These are phyloP conservation scores for Ephestia elutella DNA, from an alignment of 1,140 invertebrate species.

Conservation along the genomic window DNA sequence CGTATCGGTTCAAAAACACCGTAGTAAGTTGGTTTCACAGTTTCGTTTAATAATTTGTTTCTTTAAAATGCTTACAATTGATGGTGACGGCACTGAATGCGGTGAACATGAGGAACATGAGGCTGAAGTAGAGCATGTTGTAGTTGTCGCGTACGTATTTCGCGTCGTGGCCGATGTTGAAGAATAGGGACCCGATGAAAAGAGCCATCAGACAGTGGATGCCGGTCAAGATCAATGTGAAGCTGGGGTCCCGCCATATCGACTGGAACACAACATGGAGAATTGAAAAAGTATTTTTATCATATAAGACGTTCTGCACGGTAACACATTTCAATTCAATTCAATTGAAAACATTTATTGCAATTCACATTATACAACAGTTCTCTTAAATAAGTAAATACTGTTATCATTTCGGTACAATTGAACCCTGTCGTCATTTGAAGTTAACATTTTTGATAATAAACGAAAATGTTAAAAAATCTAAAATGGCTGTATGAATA, in stretches of 20 bases:
- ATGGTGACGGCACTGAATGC: conserved; percentile 91
- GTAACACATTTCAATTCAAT: too few relatives aligned
- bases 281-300: conserved; percentile 2
- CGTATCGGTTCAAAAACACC: too few relatives aligned
- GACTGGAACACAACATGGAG: conserved; percentile 44
- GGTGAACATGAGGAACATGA: conserved; percentile 91
- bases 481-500: too few relatives aligned
- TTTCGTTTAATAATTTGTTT: not conserved
- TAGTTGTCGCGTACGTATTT: conserved; percentile 83
- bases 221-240: conserved; percentile 81
- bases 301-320: too few relatives aligned
- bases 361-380: too few relatives aligned
- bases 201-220: conserved; percentile 86
- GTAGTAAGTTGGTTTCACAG: too few relatives aligned
- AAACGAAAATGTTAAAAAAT: too few relatives aligned
- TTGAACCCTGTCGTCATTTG: too few relatives aligned
- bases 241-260: conserved; percentile 50
- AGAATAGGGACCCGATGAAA: conserved; percentile 86
- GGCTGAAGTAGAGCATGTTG: conserved; percentile 85
- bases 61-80: conserved; percentile 81
- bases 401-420: too few relatives aligned
- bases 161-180: conserved; percentile 86
- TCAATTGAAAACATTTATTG: too few relatives aligned
- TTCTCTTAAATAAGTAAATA: too few relatives aligned
- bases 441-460: too few relatives aligned